Evolutionary conservation across 2,113 vertebrate genomes (phyloP).

Genomic region (Lasiurus cinereus): DNA sequence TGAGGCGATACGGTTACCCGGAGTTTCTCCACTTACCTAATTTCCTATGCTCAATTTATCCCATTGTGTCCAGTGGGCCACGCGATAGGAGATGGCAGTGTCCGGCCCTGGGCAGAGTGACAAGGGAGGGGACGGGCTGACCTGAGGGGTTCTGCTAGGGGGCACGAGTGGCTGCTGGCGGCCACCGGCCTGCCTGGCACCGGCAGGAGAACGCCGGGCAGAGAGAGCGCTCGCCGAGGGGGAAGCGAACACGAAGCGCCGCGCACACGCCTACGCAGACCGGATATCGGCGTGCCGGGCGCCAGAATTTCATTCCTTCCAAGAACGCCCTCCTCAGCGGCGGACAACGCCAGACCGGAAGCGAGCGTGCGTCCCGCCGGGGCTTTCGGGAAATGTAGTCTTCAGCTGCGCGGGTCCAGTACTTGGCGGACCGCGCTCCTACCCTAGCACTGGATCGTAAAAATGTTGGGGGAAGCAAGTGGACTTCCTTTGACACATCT

Average conservation of each 20-base stretch:
- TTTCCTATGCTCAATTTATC: neutral
- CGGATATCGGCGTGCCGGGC: accelerated
- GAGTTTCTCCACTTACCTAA: conserved; percentile 17
- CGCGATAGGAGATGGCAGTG: neutral
- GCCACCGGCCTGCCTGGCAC: neutral
- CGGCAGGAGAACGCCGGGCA: accelerated
- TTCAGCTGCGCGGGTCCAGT: neutral
- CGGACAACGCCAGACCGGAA: neutral
- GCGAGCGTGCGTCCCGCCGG: neutral
- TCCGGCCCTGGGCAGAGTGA: neutral
- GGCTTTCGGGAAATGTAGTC: conserved; percentile 48
- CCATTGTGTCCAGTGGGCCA: neutral
- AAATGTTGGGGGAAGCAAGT: neutral
- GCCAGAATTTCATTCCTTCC: accelerated
- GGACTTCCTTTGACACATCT: neutral
- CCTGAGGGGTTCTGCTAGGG: no score
- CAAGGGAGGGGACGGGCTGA: neutral
- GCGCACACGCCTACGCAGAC: accelerated
- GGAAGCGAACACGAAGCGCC: accelerated
- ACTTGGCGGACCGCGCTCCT: neutral
- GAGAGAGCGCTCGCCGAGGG: neutral
- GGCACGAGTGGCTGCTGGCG: no score
- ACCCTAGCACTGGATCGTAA: neutral
- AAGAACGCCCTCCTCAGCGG: accelerated
- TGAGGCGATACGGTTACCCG: neutral